Evolutionary conservation across 2,888 invertebrate genomes (phyloP), one percentile per base, ranked within the genome.

Genomic region (Eretmocerus hayati): DNA sequence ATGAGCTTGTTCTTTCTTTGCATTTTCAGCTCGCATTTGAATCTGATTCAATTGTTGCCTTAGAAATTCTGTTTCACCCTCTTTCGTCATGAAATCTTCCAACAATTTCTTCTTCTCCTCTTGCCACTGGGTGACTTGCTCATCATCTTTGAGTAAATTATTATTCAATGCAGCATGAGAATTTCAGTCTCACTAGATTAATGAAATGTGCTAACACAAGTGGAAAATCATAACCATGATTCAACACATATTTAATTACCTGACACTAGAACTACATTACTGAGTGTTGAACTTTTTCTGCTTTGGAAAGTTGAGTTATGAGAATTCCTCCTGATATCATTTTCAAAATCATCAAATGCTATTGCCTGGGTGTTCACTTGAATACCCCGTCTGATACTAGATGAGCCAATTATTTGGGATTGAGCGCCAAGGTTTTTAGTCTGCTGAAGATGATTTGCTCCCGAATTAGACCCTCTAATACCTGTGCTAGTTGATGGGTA

Each of bases 61-160:
- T 5, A 70, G 46, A 56, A 64, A 67, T 19, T 54, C 56, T 1
- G 58, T 58, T 50, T 70, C 69, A 4, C 70, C 69, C 36, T 66
- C 62, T 46, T 69, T 69, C 1, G 63, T 61, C 56, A 62, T 61
- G 38, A 66, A 62, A 20, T 66, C 60, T 23, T 60, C 58, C 6
- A 60, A 31, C 11, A 70, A 35, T 32, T 65, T 65, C 22, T 62
- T 55, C 42, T 68, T 64, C 37, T 70, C 65, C 32, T 53, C 51
- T 46, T 57, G 58, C 46, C 67, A 53, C 48, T 63, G 62, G 36
- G 59, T 59, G 21, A 65, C 42, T 48, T 44, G 52, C 13, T 50
- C 43, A 33, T 51, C 52, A 44, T 57, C 53, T 54, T 16, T 37
- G 15, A n/a, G 13, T 30, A 30, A 30, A 30, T 30, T 30, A 30